Evolutionary conservation across 1,140 invertebrate genomes (phyloP), one percentile per base, ranked within the genome.

Genomic region (Amphibalanus amphitrite): DNA sequence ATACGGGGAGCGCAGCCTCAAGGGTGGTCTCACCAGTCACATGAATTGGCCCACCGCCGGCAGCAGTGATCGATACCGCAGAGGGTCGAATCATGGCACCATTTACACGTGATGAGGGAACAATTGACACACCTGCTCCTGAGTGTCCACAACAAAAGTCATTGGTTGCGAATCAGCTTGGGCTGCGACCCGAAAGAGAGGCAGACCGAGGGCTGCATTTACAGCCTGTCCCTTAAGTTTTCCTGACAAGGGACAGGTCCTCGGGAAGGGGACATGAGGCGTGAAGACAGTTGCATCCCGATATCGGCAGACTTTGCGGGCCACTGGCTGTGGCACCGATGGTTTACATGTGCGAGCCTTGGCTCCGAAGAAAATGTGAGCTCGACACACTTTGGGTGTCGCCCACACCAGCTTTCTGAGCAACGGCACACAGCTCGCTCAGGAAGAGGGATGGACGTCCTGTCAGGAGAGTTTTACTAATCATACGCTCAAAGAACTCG

Each of bases 1-100:
- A 26, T 4, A 6, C 26, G 25, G 15, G 65, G 17, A 71, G 28
- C 4, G 10, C 71, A 28, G 71, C 29, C 28, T 64, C 26, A 3
- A 71, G 71, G 20, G 26, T 25, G 15, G 20, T 23, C 23, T 64
- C 26, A 8, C 47, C 71, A 71, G 72, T 13, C 30, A 69, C 40
- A 29, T 23, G 6, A 70, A 71, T 72, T 13, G 3, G 23, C 64
- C 25, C 6, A n/a, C 64, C 64, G 6, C 64, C 20, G 6, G 64
- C 64, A 6, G 64, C 6, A 23, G 23, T 65, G 64, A 65, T 65
- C 3, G 23, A n/a, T 3, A 65, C 64, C 3, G 64, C 64, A 65
- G 23, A 10, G 64, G 64, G 23, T 23, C 25, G 23, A 23, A 65
- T 23, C 64, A 65, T 10, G 23, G 20, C 6, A 65, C 23, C 64